phyloP scores from a whole-genome alignment of 2,888 invertebrate genomes.

The Galeopsomyia nigrocyanea region DNA sequence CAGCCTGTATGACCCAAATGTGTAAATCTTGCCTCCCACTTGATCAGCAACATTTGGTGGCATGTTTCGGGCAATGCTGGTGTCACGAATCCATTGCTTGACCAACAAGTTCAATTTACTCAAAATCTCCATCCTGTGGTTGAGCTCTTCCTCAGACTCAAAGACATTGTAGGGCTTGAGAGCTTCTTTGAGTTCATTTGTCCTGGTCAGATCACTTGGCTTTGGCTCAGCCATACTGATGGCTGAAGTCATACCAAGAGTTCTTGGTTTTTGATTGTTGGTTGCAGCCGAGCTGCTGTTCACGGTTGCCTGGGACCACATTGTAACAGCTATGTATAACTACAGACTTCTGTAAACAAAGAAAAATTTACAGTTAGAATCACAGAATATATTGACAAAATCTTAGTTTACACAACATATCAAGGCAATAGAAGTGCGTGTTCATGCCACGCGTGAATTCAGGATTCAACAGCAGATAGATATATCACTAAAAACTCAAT shows the following conservation, averaged over 20 bases:
- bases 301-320: conserved; percentile 62
- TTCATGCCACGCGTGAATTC: too few relatives aligned
- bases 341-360: too few relatives aligned
- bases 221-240: conserved; percentile 90
- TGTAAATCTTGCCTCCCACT: conserved; percentile 98
- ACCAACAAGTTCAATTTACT: conserved; percentile 90
- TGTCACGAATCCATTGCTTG: conserved; percentile 93
- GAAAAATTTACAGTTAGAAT: too few relatives aligned
- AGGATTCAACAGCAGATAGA: too few relatives aligned
- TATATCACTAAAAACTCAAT: too few relatives aligned
- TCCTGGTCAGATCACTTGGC: conserved; percentile 81
- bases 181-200: conserved; percentile 82
- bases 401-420: too few relatives aligned
- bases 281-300: neutral
- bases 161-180: conserved; percentile 89
- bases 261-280: conserved; percentile 66
- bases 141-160: conserved; percentile 90
- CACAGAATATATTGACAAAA: too few relatives aligned
- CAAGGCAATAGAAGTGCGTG: too few relatives aligned
- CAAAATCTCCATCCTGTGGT: conserved; percentile 87
- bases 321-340: conserved; percentile 27
- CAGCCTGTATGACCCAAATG: conserved; percentile 96
- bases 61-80: conserved; percentile 91
- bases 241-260: conserved; percentile 93
- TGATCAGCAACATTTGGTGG: conserved; percentile 90